Evolutionary conservation across 2,888 invertebrate species (phyloP), one percentile per base, ranked within the genome.

Genomic region (Trimorus sp.): DNA sequence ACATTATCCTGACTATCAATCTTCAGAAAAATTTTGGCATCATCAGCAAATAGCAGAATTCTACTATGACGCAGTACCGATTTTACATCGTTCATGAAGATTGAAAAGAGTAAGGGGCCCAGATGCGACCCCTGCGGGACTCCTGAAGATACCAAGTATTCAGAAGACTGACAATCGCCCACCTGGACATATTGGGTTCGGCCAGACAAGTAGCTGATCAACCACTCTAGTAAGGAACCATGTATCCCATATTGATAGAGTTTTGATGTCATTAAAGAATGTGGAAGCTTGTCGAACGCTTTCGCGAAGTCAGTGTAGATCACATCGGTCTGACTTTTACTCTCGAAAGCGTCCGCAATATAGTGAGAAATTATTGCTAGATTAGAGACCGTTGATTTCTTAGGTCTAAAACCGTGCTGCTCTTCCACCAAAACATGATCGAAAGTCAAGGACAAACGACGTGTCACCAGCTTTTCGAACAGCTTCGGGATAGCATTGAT

Each of bases 341-440:
- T 14, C 1, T 51, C 51, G 7, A 6, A 3, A n/a, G 14, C 15
- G 11, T 51, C 6, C 11, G 51, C 11, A 14, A 8, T 51, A 14
- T 51, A 51, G 14, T 51, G 75, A 73, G n/a, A 86, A 63, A 77
- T 81, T 79, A 45, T 83, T 14, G 62, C 37, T 1, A 86, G 51
- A 48, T 83, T 85, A 26, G 83, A 79, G 9, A 76, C 49, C 26
- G 83, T 85, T 1, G 86, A 88, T 62, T 77, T 74, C 5, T 79
- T 63, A 8, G 54, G 9, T 3, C 40, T 4, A 48, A 79, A 83
- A 14, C 71, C 76, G 54, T 83, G 71, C 51, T 79, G 75, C 26
- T 63, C 63, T n/a, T 53, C 42, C 6, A 60, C 37, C 59, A 60
- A 60, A 42, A 1, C 4, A 8, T 26, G 51, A 11, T 12, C 7